Conservation (phyloP, 2,113 vertebrate species). For the Trichechus manatus region DNA sequence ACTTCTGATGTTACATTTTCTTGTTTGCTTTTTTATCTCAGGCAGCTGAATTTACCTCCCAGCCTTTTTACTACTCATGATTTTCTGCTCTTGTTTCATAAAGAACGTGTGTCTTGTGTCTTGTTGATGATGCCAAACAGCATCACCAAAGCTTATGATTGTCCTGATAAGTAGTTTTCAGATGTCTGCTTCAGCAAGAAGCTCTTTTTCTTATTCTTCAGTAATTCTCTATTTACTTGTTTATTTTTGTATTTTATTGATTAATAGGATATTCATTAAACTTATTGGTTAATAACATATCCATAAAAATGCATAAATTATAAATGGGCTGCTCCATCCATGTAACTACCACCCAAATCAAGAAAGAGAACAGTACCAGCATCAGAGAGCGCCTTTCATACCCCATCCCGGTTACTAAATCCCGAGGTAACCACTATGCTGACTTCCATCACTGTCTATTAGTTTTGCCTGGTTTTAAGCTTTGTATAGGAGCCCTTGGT, state of each 20-base stretch:
- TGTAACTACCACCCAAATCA: background rate
- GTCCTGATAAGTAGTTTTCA: background rate
- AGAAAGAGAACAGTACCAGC: background rate
- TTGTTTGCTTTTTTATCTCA: background rate
- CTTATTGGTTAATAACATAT: background rate
- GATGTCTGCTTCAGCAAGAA: background rate
- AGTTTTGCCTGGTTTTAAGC: background rate
- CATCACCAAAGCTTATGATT: background rate
- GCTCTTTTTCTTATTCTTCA: background rate
- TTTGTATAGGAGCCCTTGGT: too few relatives aligned
- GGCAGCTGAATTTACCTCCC: background rate
- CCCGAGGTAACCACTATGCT: background rate
- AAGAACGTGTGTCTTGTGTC: background rate
- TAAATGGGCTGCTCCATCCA: background rate
- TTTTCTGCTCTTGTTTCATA: background rate
- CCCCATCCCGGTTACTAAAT: background rate
- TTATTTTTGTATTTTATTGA: background rate
- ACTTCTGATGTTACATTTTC: background rate
- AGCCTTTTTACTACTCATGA: background rate
- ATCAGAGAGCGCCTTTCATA: background rate
- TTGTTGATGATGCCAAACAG: background rate
- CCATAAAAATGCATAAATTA: background rate
- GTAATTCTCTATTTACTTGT: background rate
- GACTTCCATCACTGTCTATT: background rate
- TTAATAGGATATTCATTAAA: too few relatives aligned